phyloP scores from a whole-genome alignment of 2,797 vertebrate species.

The Manis javanica region DNA sequence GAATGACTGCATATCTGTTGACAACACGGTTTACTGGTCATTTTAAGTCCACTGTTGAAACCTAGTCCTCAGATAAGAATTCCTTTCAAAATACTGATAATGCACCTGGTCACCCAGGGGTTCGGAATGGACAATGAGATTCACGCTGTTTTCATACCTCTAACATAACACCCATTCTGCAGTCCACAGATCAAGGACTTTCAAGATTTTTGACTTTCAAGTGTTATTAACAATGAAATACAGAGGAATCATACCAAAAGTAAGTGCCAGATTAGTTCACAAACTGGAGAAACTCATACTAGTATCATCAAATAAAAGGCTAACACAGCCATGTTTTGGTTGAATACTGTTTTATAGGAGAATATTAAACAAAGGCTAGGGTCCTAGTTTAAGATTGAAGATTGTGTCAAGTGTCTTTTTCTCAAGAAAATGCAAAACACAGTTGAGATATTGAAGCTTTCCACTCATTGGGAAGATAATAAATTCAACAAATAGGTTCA shows the following conservation, averaged over 20 bases:
- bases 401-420: not conserved
- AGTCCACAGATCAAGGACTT: too few relatives aligned
- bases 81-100: too few relatives aligned
- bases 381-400: not conserved
- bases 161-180: too few relatives aligned
- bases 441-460: not conserved
- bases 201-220: too few relatives aligned
- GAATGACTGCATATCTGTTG: too few relatives aligned
- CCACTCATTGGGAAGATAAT: not conserved
- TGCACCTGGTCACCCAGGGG: too few relatives aligned
- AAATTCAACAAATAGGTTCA: not conserved
- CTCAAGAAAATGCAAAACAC: not conserved
- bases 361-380: not conserved
- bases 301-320: not conserved
- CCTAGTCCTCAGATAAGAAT: too few relatives aligned
- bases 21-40: too few relatives aligned
- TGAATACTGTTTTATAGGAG: not conserved
- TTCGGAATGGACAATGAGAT: too few relatives aligned
- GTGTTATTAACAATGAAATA: not conserved
- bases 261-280: not conserved
- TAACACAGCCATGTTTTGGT: not conserved
- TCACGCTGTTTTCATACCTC: too few relatives aligned
- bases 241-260: conserved; percentile 19
- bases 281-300: conserved; percentile 6
- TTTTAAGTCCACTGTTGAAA: too few relatives aligned